Conservation (phyloP, 2,113 vertebrate genomes). For the Tenrec ecaudatus region DNA sequence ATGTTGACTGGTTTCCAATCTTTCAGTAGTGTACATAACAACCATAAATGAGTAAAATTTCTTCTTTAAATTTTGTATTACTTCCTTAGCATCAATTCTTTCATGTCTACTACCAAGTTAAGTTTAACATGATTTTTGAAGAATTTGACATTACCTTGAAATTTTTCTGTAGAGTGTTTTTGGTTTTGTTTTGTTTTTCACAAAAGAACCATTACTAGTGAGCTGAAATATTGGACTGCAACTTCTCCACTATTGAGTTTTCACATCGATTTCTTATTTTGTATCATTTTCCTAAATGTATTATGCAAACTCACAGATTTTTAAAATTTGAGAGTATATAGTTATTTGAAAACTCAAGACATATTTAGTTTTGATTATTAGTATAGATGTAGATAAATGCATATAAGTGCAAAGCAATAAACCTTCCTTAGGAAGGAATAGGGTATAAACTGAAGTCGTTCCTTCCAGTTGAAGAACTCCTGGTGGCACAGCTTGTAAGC, state of each 20-base stretch:
- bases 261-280: constrained; percentile 26
- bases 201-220: not conserved
- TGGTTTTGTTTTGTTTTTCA: not conserved
- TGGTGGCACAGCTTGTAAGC: not conserved
- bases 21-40: not conserved
- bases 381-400: constrained; percentile 27
- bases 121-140: not conserved
- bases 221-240: not conserved
- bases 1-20: not conserved
- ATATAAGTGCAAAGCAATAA: not conserved
- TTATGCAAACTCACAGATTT: not conserved
- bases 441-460: not conserved
- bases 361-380: constrained; percentile 27
- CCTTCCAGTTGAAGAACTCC: not conserved
- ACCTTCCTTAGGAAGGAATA: constrained; percentile 1
- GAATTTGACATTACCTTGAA: constrained; percentile 1
- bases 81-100: not conserved
- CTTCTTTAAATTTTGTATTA: constrained; percentile 47
- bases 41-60: not conserved
- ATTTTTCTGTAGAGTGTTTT: constrained; percentile 35
- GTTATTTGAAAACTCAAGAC: constrained; percentile 35
- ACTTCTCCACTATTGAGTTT: not conserved
- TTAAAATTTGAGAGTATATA: constrained; percentile 39
- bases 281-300: not conserved
- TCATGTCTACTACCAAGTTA: constrained; percentile 10